Percentiles rank a stretch among this genome's conserved stretches.
phyloP scores from a whole-genome alignment of 1,140 invertebrate species.

The Orchesella cincta region DNA sequence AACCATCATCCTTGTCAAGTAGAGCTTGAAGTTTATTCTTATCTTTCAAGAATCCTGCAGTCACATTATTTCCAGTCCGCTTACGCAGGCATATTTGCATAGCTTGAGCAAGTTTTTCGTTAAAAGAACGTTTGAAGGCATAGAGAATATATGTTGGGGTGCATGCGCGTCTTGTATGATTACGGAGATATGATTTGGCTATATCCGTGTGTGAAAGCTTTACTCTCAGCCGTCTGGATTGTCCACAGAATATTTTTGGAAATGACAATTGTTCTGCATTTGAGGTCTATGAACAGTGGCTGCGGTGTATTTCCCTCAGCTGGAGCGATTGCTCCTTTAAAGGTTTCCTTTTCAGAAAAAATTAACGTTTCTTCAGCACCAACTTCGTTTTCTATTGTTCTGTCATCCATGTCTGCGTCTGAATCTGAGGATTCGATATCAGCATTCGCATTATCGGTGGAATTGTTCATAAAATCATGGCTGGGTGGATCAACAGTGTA shows the following conservation, averaged over 20 bases:
- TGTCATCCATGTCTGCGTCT: neutral
- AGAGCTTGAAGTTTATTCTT: neutral
- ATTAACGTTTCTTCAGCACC: constrained; percentile 24
- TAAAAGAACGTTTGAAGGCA: neutral
- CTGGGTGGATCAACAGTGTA: neutral
- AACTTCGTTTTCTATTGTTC: neutral
- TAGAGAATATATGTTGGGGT: neutral
- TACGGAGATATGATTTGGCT: neutral
- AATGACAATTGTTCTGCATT: constrained; percentile 31
- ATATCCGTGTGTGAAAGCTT: neutral
- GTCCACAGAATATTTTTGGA: neutral
- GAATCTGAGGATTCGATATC: neutral
- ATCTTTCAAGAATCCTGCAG: neutral
- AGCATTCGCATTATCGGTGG: neutral
- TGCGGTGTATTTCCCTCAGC: constrained; percentile 25
- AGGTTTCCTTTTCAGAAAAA: neutral
- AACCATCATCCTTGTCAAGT: constrained; percentile 32
- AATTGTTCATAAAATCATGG: neutral
- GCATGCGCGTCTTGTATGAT: neutral
- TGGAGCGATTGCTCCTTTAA: neutral
- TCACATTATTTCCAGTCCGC: neutral
- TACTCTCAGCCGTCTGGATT: constrained; percentile 2
- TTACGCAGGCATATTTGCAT: constrained; percentile 1
- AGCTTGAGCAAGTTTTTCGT: neutral
- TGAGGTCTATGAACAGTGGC: constrained; percentile 41